Conservation (phyloP, 2,113 vertebrate species). For the Procavia capensis region DNA sequence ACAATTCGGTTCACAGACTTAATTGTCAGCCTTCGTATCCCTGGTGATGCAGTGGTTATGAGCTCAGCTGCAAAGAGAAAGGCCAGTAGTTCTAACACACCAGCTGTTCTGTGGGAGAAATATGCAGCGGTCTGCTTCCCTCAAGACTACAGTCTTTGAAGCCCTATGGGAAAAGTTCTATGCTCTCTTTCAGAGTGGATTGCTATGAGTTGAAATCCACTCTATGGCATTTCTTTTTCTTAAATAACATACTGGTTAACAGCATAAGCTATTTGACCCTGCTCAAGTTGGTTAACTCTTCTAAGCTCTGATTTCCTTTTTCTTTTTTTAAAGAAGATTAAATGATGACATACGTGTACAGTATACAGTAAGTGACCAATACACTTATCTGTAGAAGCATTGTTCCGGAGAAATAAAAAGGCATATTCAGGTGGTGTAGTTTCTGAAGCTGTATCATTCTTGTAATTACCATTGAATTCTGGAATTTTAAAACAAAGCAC, state of each 20-base stretch:
- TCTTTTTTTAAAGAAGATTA: not conserved
- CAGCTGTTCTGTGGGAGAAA: not conserved
- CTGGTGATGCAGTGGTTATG: not conserved
- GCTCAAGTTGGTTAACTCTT: not conserved
- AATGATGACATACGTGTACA: not conserved
- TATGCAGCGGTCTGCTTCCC: not conserved
- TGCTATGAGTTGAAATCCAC: no score
- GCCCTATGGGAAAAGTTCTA: not conserved
- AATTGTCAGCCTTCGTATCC: no score
- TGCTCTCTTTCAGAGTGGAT: not conserved
- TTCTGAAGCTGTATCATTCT: not conserved
- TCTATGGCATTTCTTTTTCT: not conserved
- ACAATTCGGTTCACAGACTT: no score
- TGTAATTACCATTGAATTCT: not conserved
- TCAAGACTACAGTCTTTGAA: not conserved
- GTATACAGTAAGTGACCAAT: not conserved
- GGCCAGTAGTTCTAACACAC: not conserved
- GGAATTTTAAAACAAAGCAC: constrained; percentile 12
- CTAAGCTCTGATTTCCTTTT: not conserved
- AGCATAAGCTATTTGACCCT: not conserved
- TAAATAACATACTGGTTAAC: not conserved
- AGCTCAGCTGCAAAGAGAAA: not conserved
- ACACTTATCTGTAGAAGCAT: constrained; percentile 9
- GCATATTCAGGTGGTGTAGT: not conserved
- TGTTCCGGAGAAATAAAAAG: constrained; percentile 26